Conservation (phyloP, 2,113 vertebrate species). For the Hypomesus transpacificus region DNA sequence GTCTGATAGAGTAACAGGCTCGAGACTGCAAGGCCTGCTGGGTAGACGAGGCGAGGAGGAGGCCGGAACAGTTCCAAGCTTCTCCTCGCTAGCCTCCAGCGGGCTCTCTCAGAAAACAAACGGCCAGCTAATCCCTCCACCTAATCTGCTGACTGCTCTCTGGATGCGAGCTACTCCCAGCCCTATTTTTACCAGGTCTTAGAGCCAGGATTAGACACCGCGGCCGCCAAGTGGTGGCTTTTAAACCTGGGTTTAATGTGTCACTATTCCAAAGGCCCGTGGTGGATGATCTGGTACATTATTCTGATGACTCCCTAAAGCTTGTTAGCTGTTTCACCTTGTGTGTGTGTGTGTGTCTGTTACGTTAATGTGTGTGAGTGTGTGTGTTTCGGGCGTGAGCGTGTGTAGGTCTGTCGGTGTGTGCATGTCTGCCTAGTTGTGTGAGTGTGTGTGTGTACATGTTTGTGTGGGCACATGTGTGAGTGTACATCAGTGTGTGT, state of each 20-base stretch:
- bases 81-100: constrained; percentile 11
- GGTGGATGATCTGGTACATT: constrained; percentile 21
- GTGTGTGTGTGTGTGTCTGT: not conserved
- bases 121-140: constrained; percentile 53
- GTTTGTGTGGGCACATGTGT: no score
- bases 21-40: not conserved
- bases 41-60: not conserved
- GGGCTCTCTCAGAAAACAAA: constrained; percentile 47
- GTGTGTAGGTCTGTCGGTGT: not conserved
- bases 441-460: no score
- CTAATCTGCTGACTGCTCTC: constrained; percentile 49
- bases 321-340: not conserved
- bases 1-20: constrained; percentile 1
- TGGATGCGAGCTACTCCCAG: constrained; percentile 38
- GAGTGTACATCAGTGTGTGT: not conserved
- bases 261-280: constrained; percentile 16
- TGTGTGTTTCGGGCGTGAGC: no score
- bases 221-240: constrained; percentile 13
- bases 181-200: constrained; percentile 64
- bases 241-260: constrained; percentile 19
- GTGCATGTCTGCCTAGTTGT: no score
- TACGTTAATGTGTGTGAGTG: not conserved
- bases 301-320: constrained; percentile 26
- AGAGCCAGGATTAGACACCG: constrained; percentile 55
- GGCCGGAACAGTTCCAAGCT: constrained; percentile 3